These are phyloP conservation scores for Orthosia cruda DNA, from an alignment of 2,888 invertebrate genomes.

Conservation along the genomic window DNA sequence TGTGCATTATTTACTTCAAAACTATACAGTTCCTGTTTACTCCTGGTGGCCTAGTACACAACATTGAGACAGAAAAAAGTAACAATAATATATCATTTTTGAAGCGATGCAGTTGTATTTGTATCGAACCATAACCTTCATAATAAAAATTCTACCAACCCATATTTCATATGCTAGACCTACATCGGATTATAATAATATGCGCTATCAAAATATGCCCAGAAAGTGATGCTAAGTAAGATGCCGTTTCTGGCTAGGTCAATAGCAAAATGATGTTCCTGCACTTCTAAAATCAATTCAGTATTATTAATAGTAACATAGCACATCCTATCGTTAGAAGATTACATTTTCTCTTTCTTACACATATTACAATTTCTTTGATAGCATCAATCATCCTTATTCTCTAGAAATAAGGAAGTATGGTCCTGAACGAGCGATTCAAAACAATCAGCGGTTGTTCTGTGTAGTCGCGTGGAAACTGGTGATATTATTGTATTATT, in stretches of 20 bases:
- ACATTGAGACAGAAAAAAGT: no score
- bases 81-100: neutral
- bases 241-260: no score
- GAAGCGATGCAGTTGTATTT: constrained; percentile 14
- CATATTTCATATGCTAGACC: constrained; percentile 1
- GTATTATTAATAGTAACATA: neutral
- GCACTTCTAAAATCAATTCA: no score
- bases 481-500: constrained; percentile 40
- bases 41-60: constrained; percentile 21
- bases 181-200: no score
- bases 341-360: neutral
- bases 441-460: constrained; percentile 38
- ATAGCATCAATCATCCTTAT: constrained; percentile 25
- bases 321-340: neutral
- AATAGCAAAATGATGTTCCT: no score
- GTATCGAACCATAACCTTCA: neutral
- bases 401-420: constrained; percentile 32
- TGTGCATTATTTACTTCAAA: constrained; percentile 17
- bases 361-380: constrained; percentile 7
- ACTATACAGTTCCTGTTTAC: constrained; percentile 36
- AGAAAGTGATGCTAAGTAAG: no score
- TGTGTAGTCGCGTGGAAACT: constrained; percentile 38
- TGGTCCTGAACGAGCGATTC: constrained; percentile 28
- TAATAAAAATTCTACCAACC: constrained; percentile 21
- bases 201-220: no score